Base-by-base conservation (phyloP, 2,888 invertebrate species). In the Eristalis intricaria region DNA sequence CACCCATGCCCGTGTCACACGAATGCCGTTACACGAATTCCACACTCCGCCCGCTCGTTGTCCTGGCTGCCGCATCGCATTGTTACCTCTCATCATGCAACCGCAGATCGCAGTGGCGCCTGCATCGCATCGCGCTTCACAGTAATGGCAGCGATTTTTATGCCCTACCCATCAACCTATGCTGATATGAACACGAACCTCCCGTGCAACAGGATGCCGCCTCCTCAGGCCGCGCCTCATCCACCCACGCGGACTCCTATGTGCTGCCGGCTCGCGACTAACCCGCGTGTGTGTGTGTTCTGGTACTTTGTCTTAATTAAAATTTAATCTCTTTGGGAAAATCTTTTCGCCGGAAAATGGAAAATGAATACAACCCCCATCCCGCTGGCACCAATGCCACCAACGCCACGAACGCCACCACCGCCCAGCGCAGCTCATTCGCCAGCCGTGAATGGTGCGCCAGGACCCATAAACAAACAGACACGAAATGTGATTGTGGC, bases 231-330 rank as follows among this genome's bases (percentile, higher is more conserved):
- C 23, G 5, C 60, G 4, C 32, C 32, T 10, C 32, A 8, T 32
- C 19, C 50, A 7, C 8, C 19, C 2, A 2, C 50, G 1, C 50
- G 0, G 13, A 26, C 26, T 23, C 11, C 26, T 11, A 60, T 22
- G 60, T 22, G 10, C 60, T 10, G 4, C 0, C 23, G 5, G 60
- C n/a, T 15, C 15, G 43, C n/a, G 43, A n/a, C 43, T 50, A n/a
- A 50, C 43, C 15, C n/a, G 19, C 50, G 50, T 19, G 38, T 69
- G 29, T 69, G 69, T 61, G 64, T 76, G 58, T 58, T 69, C 22
- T 63, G 68, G 80, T 87, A 88, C 87, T 88, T 84, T 80, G 87
- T 88, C 84, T 88, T 89, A 89, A 89, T 89, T 89, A 89, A 89
- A 89, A 87, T 89, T 88, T 88, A 88, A 89, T 89, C 86, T 87